Conservation (phyloP, 1,140 invertebrate species). For the Drosophila leontia region DNA sequence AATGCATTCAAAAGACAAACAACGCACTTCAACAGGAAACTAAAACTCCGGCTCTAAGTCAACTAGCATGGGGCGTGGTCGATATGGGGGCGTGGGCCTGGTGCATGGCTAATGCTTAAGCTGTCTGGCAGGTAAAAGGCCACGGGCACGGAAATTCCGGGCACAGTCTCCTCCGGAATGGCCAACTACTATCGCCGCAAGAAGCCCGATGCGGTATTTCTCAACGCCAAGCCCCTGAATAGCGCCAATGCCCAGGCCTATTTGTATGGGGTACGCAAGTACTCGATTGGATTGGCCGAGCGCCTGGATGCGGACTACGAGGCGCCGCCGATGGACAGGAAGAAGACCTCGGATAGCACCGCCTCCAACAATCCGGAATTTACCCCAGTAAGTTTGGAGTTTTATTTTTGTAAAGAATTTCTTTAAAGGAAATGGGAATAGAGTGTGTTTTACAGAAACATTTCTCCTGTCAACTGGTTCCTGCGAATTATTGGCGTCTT, state of each 20-base stretch:
- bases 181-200: slow-evolving; percentile 80
- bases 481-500: slow-evolving; percentile 87
- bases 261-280: slow-evolving; percentile 71
- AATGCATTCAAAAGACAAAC: slow-evolving; percentile 77
- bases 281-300: slow-evolving; percentile 76
- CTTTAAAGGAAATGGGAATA: slow-evolving; percentile 12
- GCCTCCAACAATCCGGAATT: slow-evolving; percentile 69
- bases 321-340: slow-evolving; percentile 47
- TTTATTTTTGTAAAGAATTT: no score
- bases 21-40: slow-evolving; percentile 79
- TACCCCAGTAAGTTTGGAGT: slow-evolving; percentile 56
- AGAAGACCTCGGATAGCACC: slow-evolving; percentile 63
- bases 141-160: slow-evolving; percentile 34
- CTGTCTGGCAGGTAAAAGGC: slow-evolving; percentile 54
- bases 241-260: slow-evolving; percentile 72
- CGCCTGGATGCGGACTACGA: slow-evolving; percentile 69
- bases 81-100: slow-evolving; percentile 50
- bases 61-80: slow-evolving; percentile 42
- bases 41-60: slow-evolving; percentile 59
- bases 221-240: slow-evolving; percentile 79
- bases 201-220: slow-evolving; percentile 72
- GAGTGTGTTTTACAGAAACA: slow-evolving; percentile 87
- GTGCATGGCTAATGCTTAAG: slow-evolving; percentile 60
- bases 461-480: slow-evolving; percentile 87
- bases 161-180: slow-evolving; percentile 62